Conservation (phyloP, 2,888 invertebrate genomes). For the Ptychoptera contaminata region DNA sequence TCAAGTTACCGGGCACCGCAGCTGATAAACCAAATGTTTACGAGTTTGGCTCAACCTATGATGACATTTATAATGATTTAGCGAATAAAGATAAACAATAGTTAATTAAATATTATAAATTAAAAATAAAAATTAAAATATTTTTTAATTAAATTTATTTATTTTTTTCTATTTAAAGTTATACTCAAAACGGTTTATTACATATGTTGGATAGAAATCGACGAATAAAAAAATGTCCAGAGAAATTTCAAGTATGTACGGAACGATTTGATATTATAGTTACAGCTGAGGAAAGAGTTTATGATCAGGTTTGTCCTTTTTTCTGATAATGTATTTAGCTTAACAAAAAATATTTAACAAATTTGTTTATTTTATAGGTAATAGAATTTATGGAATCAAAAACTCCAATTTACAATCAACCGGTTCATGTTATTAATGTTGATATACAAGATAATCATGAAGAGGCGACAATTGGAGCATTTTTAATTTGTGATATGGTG, state of each 20-base stretch:
- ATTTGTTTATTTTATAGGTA: slow-evolving; percentile 54
- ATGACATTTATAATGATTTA: slow-evolving; percentile 89
- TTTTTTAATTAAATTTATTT: no score
- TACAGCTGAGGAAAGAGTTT: slow-evolving; percentile 95
- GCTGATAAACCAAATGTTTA: slow-evolving; percentile 92
- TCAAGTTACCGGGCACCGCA: slow-evolving; percentile 90
- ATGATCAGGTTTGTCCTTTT: slow-evolving; percentile 57
- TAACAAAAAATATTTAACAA: no score
- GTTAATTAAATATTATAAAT: slow-evolving; percentile 31
- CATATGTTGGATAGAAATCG: slow-evolving; percentile 97
- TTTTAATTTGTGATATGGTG: slow-evolving; percentile 91
- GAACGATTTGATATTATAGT: slow-evolving; percentile 93
- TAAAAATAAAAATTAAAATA: neutral
- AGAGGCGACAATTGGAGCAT: slow-evolving; percentile 97
- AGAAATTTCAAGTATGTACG: slow-evolving; percentile 77
- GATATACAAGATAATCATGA: slow-evolving; percentile 99
- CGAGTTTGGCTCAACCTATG: slow-evolving; percentile 90
- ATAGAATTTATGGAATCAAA: slow-evolving; percentile 80
- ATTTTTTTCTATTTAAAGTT: slow-evolving; percentile 32
- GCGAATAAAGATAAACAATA: slow-evolving; percentile 77
- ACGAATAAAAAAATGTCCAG: slow-evolving; percentile 84
- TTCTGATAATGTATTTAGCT: neutral
- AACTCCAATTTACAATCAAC: slow-evolving; percentile 63
- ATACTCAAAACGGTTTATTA: slow-evolving; percentile 94
- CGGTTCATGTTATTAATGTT: slow-evolving; percentile 93